Conservation (phyloP, 1,140 invertebrate genomes). For the Heterodera carotae region DNA sequence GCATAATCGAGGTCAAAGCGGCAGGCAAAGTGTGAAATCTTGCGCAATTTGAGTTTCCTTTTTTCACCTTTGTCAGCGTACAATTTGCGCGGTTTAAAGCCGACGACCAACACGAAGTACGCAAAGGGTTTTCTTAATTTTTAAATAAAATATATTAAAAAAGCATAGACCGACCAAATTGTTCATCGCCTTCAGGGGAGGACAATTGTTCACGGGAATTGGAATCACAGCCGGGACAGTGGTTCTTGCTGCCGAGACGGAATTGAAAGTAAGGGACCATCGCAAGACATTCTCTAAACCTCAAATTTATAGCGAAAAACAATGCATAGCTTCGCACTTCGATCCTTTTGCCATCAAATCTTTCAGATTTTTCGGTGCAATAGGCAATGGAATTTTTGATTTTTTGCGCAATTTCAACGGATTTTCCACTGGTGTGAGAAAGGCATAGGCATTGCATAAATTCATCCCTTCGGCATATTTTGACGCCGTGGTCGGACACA, state of each 20-base stretch:
- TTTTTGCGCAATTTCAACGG: neutral
- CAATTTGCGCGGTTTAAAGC: neutral
- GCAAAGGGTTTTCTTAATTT: neutral
- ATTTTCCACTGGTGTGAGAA: neutral
- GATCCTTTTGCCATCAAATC: neutral
- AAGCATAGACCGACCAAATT: neutral
- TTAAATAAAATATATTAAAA: neutral
- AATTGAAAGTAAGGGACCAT: conserved; percentile 14
- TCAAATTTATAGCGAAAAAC: neutral
- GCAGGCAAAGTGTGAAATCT: neutral
- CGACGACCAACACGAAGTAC: neutral
- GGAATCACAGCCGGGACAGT: neutral
- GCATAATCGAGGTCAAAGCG: neutral
- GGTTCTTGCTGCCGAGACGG: neutral
- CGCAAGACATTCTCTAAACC: neutral
- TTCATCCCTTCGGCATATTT: neutral
- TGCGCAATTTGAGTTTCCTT: neutral
- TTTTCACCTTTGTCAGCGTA: neutral
- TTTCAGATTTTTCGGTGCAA: neutral
- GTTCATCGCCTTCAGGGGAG: neutral
- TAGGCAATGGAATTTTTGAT: neutral
- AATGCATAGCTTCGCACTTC: neutral
- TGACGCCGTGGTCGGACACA: neutral
- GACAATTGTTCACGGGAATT: neutral
- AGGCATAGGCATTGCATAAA: neutral